Base-by-base conservation (phyloP, 92 coral and sea anemone species). In the Parazoanthus atlanticus region DNA sequence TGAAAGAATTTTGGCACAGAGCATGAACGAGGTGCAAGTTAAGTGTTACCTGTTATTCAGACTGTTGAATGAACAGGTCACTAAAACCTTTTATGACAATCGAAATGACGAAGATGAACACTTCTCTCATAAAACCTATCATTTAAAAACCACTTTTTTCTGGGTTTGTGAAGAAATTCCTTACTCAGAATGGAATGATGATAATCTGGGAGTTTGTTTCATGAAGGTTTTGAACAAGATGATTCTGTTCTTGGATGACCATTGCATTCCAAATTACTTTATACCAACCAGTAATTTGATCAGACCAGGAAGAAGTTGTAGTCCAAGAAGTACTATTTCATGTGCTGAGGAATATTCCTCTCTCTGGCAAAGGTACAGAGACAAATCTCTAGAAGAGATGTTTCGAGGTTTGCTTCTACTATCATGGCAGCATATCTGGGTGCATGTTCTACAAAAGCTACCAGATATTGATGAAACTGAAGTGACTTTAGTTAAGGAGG, bases 131-230 rank as follows among this genome's bases (percentile, higher is more conserved):
- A 2, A 3, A 5, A 28, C 76, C 1, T 72, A 72, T 30, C 76
- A 28, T 72, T 11, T 72, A 6, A 72, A 72, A 30, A 72, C 76
- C 33, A 72, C 76, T 13, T 82, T 82, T 66, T 82, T 61, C 58
- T 82, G 86, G 86, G 86, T 66, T 28, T 82, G 86, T 65, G 86
- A 82, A 82, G 86, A 64, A 64, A 40, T 82, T 66, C 76, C 86
- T 34, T 12, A 1, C 7, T 64, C 75, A 38, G 58, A 82, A 82
- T 82, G 86, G 86, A 82, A 34, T n/a, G 86, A 82, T 65, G 86
- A 82, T 38, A 82, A 41, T 64, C 23, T 82, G 19, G 86, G 86
- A 61, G 74, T 16, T 6, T 66, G 75, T 34, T 82, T 82, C 30
- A 82, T 82, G 49, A 8, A 36, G 10, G 86, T 82, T 66, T 34